A percentile compares a stretch with the other conserved stretches of the same genome.
phyloP scores from a whole-genome alignment of 2,113 vertebrate genomes.

The Neopipo cinnamomea region DNA sequence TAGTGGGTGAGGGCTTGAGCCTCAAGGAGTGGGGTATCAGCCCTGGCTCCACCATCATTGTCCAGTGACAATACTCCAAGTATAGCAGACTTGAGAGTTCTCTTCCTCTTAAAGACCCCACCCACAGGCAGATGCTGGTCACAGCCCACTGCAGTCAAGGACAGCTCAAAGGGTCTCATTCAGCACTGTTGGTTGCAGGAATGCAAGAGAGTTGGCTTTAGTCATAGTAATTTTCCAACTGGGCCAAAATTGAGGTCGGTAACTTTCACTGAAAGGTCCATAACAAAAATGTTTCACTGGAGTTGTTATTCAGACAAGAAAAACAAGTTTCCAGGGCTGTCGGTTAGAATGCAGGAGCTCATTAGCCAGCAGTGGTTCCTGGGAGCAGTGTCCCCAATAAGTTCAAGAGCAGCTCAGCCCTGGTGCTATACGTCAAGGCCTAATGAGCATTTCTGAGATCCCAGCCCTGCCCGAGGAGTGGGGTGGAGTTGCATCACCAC shows the following conservation, averaged over 20 bases:
- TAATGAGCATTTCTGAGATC: not conserved
- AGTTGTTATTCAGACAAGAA: not conserved
- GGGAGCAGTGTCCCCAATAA: not conserved
- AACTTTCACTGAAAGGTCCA: not conserved
- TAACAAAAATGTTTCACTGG: not conserved
- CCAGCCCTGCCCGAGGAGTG: not conserved
- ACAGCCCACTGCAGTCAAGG: not conserved
- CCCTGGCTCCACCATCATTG: not conserved
- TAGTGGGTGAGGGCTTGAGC: not conserved
- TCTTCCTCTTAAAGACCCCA: not conserved
- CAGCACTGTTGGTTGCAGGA: not conserved
- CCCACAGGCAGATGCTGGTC: not conserved
- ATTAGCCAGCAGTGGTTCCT: not conserved
- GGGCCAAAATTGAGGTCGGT: fast-evolving
- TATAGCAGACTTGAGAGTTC: not conserved
- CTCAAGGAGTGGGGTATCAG: not conserved
- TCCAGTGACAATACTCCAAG: not conserved
- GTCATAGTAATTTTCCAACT: not conserved
- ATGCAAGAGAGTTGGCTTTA: not conserved
- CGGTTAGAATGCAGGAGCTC: not conserved
- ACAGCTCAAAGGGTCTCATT: not conserved
- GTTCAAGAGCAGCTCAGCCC: not conserved
- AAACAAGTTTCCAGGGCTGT: not conserved
- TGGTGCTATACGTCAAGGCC: fast-evolving
- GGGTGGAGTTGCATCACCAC: not conserved